Evolutionary conservation across 2,888 invertebrate species (phyloP), one percentile per base, ranked within the genome.

Genomic region (Malachius bipustulatus): DNA sequence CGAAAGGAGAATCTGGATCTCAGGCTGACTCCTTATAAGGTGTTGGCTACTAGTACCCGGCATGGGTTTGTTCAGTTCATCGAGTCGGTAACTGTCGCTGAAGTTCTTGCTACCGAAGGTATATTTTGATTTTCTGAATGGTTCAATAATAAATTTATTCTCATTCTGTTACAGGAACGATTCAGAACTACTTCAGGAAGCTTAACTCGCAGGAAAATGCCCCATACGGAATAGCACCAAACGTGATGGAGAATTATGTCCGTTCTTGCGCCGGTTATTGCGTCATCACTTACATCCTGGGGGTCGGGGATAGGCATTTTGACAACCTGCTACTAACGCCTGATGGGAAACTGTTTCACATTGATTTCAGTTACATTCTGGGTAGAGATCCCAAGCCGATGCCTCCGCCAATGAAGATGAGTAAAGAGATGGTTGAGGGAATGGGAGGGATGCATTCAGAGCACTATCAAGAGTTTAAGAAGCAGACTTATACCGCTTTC

Each of bases 331-430:
- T 99, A 28, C 70, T 99, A 2, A 93, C 96, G 3, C 78, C 77
- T 26, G 74, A 77, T 34, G 97, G 97, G 19, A 87, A 87, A 49
- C 65, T 96, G 32, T 94, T 96, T 65, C 96, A 96, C 64, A 93
- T 96, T 46, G 96, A 96, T 67, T 99, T 98, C 65, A 97, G 97
- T 2, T 98, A 91, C 64, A 89, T 94, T 59, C 70, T 98, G 39
- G 98, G 96, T 0, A 73, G 96, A 29, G 98, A 99, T 67, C 98
- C 98, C 3, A 99, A 99, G 64, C 96, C 96, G 1, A 72, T 97
- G 59, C 97, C 97, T 2, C 96, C 98, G 8, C 96, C 97, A 4
- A 98, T 99, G 94, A 97, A 96, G 64, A 71, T 99, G 27, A 94
- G 91, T 62, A 87, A 85, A 61, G 97, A 98, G 69, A 98, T 99